Evolutionary conservation across 2,888 invertebrate species (phyloP), one percentile per base, ranked within the genome.

Genomic region (Cataglyphis altisquamis): DNA sequence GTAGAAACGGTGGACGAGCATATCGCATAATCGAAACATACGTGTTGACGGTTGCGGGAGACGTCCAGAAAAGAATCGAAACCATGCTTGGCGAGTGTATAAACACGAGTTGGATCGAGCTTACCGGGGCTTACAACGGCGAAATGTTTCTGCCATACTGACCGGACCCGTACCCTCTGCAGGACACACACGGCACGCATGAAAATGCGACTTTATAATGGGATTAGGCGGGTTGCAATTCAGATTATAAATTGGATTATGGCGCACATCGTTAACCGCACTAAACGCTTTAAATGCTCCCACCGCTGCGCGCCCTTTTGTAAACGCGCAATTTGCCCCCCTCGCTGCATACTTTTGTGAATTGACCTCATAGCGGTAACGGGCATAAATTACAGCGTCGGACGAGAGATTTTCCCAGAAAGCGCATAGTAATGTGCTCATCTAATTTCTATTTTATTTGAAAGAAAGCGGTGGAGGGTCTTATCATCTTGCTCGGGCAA

Each of bases 231-330:
- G 88, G 84, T 90, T 86, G 88, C 88, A 88, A 91, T 92, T 89
- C 87, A 88, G 89, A 92, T 92, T 93, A 91, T 91, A 89, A 93
- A 92, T 91, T 93, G 91, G 92, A 93, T 92, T 92, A 91, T 85
- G 83, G 88, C 85, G 84, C 88, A 82, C 89, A 52, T 52, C 90
- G 88, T 91, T 91, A 92, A 90, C 87, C 88, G 84, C 88, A 85
- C 83, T 87, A 77, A 91, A 89, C 84, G 85, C 77, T 48, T 21
- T 66, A 80, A 64, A 25, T 84, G 18, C 48, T 66, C 68, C 72
- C n/a, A 25, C 18, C 15, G 15, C 45, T n/a, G n/a, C 12, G 12
- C 52, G 18, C 39, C 41, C 64, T 68, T 85, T 80, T 77, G 86
- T 86, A 82, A 85, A 80, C 73, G 75, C 48, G 82, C 82, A 89